These are phyloP conservation scores for Numenius arquata DNA, from an alignment of 2,113 vertebrate genomes.

Conservation along the genomic window DNA sequence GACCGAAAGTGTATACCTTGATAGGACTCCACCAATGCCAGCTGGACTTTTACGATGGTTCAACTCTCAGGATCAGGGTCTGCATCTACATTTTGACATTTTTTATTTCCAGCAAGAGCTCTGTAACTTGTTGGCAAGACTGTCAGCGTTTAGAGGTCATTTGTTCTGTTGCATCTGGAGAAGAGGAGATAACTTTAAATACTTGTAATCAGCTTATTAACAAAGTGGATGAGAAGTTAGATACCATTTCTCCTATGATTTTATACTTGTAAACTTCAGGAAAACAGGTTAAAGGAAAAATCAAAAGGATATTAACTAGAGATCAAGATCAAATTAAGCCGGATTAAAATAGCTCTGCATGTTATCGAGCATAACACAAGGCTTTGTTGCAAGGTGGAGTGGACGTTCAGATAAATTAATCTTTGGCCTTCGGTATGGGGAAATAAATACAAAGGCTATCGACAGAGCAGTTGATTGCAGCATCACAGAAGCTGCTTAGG, in stretches of 20 bases:
- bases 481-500: constrained; percentile 1
- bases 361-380: constrained; percentile 10
- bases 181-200: constrained; percentile 53
- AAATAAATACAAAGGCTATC: constrained; percentile 25
- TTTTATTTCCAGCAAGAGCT: constrained; percentile 6
- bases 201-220: constrained; percentile 60
- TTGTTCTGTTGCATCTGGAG: constrained; percentile 37
- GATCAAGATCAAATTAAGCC: constrained; percentile 60
- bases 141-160: constrained; percentile 5
- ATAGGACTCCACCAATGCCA: neutral
- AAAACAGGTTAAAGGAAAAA: constrained; percentile 20
- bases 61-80: neutral
- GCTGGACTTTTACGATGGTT: neutral
- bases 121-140: constrained; percentile 18
- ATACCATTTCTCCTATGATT: constrained; percentile 51
- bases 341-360: constrained; percentile 14
- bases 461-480: neutral
- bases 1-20: neutral
- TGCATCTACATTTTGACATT: constrained; percentile 2
- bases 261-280: constrained; percentile 33
- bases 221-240: constrained; percentile 50
- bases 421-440: constrained; percentile 16
- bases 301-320: constrained; percentile 52
- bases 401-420: constrained; percentile 14
- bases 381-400: constrained; percentile 15